These are phyloP conservation scores for Chondrosia reniformis DNA, from an alignment of 37 sponge, comb jelly and placozoan species.

Conservation along the genomic window DNA sequence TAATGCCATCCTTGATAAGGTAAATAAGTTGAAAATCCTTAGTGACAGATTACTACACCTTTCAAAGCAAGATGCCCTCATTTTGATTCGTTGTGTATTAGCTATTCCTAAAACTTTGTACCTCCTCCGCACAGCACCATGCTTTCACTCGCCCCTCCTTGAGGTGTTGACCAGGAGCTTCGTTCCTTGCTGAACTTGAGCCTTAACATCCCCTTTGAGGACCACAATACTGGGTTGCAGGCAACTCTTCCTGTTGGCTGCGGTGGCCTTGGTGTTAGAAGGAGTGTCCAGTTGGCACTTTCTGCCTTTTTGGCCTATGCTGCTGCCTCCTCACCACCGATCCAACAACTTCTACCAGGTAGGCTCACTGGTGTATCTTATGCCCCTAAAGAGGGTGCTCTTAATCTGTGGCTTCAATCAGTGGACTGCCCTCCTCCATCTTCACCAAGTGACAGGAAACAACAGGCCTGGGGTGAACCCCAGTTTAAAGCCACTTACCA, in stretches of 20 bases:
- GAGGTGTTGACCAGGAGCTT: background rate
- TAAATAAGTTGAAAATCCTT: background rate
- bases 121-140: background rate
- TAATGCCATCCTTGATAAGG: background rate
- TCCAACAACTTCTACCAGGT: background rate
- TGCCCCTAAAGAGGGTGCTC: background rate
- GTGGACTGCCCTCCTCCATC: background rate
- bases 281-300: background rate
- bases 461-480: slow-evolving; percentile 4
- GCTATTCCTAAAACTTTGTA: background rate
- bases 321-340: background rate
- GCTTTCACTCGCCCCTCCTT: background rate
- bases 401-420: background rate
- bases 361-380: background rate
- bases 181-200: background rate
- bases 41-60: background rate
- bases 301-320: slow-evolving; percentile 19
- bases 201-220: background rate
- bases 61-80: background rate
- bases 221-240: background rate
- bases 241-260: background rate
- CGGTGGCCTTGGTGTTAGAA: slow-evolving; percentile 8
- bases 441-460: background rate
- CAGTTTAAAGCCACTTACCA: background rate
- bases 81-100: background rate